Conservation (phyloP, 1,140 invertebrate species). For the Doryteuthis pealeii region DNA sequence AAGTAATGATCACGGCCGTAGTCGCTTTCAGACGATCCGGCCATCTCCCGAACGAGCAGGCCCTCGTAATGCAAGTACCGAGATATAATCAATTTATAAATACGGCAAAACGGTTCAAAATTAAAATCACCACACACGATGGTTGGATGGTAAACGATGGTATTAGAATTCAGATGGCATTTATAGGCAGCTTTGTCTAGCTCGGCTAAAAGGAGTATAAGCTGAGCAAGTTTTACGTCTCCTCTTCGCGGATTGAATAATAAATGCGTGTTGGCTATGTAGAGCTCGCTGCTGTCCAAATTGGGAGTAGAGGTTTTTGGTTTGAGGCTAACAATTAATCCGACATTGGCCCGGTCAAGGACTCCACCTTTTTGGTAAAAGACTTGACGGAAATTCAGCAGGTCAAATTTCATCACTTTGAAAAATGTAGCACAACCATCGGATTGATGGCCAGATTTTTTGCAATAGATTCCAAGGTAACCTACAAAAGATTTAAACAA, state of each 20-base stretch:
- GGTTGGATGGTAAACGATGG: slow-evolving; percentile 69
- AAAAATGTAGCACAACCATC: slow-evolving; percentile 88
- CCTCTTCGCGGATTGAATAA: slow-evolving; percentile 86
- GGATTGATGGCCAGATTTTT: slow-evolving; percentile 69
- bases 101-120: slow-evolving; percentile 70
- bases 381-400: slow-evolving; percentile 65
- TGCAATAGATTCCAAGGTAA: slow-evolving; percentile 72
- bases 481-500: slow-evolving; percentile 51
- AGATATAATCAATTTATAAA: slow-evolving; percentile 74
- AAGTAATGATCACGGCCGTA: slow-evolving; percentile 27
- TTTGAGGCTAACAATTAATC: slow-evolving; percentile 74
- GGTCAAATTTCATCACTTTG: slow-evolving; percentile 67
- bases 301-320: slow-evolving; percentile 18
- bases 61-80: slow-evolving; percentile 68
- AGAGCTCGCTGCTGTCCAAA: slow-evolving; percentile 56
- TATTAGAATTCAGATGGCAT: background rate
- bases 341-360: slow-evolving; percentile 86
- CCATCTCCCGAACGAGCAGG: slow-evolving; percentile 45
- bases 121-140: slow-evolving; percentile 92
- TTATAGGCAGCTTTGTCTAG: slow-evolving; percentile 65
- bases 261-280: slow-evolving; percentile 91
- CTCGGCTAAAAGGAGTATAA: slow-evolving; percentile 76
- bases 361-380: slow-evolving; percentile 66
- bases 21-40: slow-evolving; percentile 44
- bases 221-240: slow-evolving; percentile 86